Conservation (phyloP, 2,113 vertebrate species). For the Esox niger region DNA sequence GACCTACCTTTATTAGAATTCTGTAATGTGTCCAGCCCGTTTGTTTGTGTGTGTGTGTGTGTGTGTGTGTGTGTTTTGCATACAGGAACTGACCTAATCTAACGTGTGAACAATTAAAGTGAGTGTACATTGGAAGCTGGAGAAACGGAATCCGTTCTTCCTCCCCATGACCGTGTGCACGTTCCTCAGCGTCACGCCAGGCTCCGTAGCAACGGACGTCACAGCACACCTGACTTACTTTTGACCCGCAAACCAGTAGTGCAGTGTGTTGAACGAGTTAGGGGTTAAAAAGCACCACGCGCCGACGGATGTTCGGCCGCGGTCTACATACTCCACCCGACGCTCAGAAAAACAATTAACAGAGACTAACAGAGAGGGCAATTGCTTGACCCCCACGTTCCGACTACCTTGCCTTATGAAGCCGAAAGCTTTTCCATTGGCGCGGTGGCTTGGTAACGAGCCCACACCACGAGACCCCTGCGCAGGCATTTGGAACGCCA, state of each 20-base stretch:
- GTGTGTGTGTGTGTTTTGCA: background rate
- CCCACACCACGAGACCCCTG: constrained; percentile 67
- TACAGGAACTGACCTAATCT: constrained; percentile 74
- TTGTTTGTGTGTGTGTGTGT: constrained; percentile 2
- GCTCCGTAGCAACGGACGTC: constrained; percentile 53
- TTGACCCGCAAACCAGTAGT: constrained; percentile 5
- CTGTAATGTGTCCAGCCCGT: constrained; percentile 74
- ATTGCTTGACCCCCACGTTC: constrained; percentile 37
- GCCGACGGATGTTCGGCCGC: background rate
- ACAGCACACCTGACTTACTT: constrained; percentile 65
- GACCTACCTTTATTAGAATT: constrained; percentile 84
- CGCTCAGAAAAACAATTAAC: constrained; percentile 8
- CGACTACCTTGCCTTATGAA: constrained; percentile 37
- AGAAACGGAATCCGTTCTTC: constrained; percentile 72
- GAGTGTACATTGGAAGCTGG: constrained; percentile 70
- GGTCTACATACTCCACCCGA: constrained; percentile 3
- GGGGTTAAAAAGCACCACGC: constrained; percentile 1
- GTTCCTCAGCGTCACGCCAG: constrained; percentile 56
- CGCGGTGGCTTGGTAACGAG: constrained; percentile 54
- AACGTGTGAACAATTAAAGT: constrained; percentile 86
- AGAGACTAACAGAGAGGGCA: constrained; percentile 19
- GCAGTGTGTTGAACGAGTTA: background rate
- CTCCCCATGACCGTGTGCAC: constrained; percentile 67
- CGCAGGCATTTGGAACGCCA: constrained; percentile 40
- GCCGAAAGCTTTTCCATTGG: constrained; percentile 50